Percentiles rank a stretch among this genome's conserved stretches.
These are phyloP conservation scores for Flexamia atlantica DNA, from an alignment of 2,888 invertebrate genomes.

Conservation along the genomic window DNA sequence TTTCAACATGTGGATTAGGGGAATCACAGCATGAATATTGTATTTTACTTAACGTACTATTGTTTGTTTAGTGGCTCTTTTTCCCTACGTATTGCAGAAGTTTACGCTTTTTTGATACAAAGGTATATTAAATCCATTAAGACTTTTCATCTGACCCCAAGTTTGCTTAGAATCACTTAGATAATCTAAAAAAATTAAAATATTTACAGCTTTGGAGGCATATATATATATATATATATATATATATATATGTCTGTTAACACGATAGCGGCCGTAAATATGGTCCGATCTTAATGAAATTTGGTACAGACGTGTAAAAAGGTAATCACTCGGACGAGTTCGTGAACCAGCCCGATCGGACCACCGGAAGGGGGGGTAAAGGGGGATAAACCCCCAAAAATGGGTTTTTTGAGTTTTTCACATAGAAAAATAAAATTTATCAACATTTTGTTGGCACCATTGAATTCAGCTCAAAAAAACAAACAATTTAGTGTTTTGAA, in stretches of 20 bases:
- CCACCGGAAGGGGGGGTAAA: background rate
- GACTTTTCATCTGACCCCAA: no score
- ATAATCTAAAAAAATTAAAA: no score
- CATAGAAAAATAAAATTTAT: background rate
- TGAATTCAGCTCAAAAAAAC: background rate
- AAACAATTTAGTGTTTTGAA: background rate
- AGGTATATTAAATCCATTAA: no score
- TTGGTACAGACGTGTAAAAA: background rate
- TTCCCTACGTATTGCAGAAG: no score
- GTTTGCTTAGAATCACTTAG: no score
- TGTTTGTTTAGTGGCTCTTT: no score
- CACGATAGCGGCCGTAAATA: background rate
- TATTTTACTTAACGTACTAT: no score
- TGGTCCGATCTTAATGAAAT: background rate
- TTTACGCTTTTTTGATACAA: no score
- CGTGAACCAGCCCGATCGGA: background rate
- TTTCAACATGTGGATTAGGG: no score
- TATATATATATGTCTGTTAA: background rate
- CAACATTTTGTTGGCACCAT: background rate
- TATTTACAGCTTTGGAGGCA: no score
- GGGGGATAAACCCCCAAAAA: background rate
- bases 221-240: background rate
- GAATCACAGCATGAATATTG: no score
- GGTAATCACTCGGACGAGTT: background rate
- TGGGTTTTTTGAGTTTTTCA: background rate